Evolutionary conservation across 2,113 vertebrate genomes (phyloP).

Genomic region (Orycteropus afer): DNA sequence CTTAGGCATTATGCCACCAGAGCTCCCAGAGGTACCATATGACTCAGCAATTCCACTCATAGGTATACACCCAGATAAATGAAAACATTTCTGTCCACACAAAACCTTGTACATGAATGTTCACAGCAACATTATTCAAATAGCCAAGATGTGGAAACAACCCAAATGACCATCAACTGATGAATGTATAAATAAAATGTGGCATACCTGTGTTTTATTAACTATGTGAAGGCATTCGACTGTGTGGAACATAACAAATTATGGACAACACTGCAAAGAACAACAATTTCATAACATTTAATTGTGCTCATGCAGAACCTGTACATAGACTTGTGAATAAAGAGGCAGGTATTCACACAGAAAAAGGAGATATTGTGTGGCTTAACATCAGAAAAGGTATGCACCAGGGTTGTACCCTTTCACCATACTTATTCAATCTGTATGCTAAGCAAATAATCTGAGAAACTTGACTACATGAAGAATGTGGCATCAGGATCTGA

Average conservation of each 20-base stretch:
- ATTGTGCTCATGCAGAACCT: neutral
- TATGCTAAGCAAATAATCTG: neutral
- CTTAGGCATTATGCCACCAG: too few relatives aligned
- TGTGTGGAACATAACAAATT: neutral
- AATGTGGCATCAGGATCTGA: neutral
- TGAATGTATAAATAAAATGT: too few relatives aligned
- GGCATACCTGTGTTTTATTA: neutral
- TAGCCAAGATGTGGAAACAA: too few relatives aligned
- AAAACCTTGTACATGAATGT: too few relatives aligned
- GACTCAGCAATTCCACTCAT: too few relatives aligned
- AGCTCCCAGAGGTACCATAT: too few relatives aligned
- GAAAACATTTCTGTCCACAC: too few relatives aligned
- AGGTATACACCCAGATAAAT: too few relatives aligned
- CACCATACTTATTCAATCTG: neutral
- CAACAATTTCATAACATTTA: neutral
- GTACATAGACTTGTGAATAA: too few relatives aligned
- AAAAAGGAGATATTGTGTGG: neutral
- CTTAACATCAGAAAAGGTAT: neutral
- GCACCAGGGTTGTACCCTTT: neutral
- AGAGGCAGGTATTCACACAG: neutral
- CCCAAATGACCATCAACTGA: too few relatives aligned
- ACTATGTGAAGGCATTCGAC: neutral
- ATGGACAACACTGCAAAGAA: neutral
- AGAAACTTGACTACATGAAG: neutral
- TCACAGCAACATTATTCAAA: too few relatives aligned